Evolutionary conservation across 2,797 vertebrate genomes (phyloP), one percentile per base, ranked within the genome.

Genomic region (Onychomys arenicola): DNA sequence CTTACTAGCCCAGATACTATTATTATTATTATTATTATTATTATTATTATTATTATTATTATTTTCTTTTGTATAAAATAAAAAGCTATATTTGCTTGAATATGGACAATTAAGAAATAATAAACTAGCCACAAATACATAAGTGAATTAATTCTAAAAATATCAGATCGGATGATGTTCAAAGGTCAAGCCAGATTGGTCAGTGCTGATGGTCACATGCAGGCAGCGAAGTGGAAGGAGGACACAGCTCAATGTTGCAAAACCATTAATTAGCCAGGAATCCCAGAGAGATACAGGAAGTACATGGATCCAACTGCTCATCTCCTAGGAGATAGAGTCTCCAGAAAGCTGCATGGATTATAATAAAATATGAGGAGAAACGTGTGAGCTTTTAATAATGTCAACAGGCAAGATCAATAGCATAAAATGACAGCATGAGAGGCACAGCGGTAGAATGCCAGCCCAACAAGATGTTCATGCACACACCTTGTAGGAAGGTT

Each of bases 301-400:
- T 76, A 61, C 63, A 40, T 8, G 80, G 52, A 84, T 32, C 1
- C 19, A 87, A 43, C n/a, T 59, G 46, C 29, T 92, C 85, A 88
- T 94, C 94, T 95, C 90, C 92, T 92, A 94, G 94, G 94, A 97
- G 84, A 95, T 29, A 40, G 94, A 78, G 75, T 34, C 37, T 65
- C 78, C 37, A 81, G 49, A 86, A 95, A 94, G 29, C 40, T 73
- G 69, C 55, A 61, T 40, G 55, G 55, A 93, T 67, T 93, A 84
- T 87, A 89, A 83, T 85, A 93, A 95, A 89, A 80, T 80, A 87
- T 59, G 49, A 95, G 76, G 57, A 82, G 69, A 93, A 96, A 83
- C 37, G 37, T 83, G 29, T 93, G 55, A 23, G 69, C 83, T 93
- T 97, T 95, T n/a, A 95, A 95, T 96, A 96, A 92, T 69, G 29